These are phyloP conservation scores for Gasterosteus nipponicus DNA, from an alignment of 2,113 vertebrate genomes.

Conservation along the genomic window DNA sequence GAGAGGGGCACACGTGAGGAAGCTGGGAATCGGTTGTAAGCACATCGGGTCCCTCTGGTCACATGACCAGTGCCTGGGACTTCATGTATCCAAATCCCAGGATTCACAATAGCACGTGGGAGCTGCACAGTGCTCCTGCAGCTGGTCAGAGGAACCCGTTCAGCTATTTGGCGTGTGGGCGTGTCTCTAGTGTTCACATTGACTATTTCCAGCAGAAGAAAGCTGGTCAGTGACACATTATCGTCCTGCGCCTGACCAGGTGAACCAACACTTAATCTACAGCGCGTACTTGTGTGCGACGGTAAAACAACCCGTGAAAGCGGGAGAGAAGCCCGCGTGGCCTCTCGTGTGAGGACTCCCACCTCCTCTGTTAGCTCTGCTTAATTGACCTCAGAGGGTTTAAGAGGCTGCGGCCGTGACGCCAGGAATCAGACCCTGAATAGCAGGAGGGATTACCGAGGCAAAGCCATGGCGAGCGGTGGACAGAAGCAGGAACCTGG, in stretches of 20 bases:
- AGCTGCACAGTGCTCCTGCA: not conserved
- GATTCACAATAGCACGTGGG: not conserved
- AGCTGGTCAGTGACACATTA: no score
- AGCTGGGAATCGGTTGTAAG: not conserved
- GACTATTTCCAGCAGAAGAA: no score
- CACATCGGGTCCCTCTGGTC: slow-evolving; percentile 6
- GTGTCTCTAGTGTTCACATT: no score
- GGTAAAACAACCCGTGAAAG: not conserved
- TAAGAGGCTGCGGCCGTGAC: slow-evolving; percentile 56
- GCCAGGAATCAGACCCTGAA: slow-evolving; percentile 71
- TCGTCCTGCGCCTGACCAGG: no score
- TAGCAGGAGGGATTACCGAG: slow-evolving; percentile 74
- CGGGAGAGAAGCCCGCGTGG: not conserved
- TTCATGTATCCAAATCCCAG: not conserved
- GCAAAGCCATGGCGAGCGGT: slow-evolving; percentile 61
- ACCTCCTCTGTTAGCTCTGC: slow-evolving; percentile 39
- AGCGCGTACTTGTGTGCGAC: not conserved
- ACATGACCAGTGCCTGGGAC: slow-evolving; percentile 10
- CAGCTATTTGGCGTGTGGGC: no score
- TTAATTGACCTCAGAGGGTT: slow-evolving; percentile 65
- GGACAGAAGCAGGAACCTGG: slow-evolving; percentile 55
- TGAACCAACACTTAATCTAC: no score
- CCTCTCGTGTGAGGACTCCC: slow-evolving; percentile 48
- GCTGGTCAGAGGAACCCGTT: no score
- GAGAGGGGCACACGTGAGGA: not conserved